phyloP scores from a whole-genome alignment of 2,888 invertebrate genomes.

The Scelioninae gen. 1 region DNA sequence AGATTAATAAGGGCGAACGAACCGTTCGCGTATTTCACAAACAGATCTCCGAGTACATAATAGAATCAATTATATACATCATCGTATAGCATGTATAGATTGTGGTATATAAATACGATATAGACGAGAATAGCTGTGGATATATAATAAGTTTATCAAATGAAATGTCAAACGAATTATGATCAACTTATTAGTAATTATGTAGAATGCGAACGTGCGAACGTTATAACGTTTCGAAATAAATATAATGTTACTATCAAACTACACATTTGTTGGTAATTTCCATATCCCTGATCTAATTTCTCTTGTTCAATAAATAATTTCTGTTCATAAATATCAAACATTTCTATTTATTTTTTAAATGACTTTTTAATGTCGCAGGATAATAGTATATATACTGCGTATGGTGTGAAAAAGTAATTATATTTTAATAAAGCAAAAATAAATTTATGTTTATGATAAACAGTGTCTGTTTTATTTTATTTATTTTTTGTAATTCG shows the following conservation, averaged over 20 bases:
- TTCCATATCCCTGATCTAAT: background rate
- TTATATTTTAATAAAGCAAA: too few species aligned
- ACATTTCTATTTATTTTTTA: background rate
- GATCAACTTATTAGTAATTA: constrained; percentile 76
- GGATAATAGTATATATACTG: too few species aligned
- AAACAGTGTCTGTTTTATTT: too few species aligned
- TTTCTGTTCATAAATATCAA: too few species aligned
- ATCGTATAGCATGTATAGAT: constrained; percentile 71
- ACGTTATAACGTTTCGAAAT: constrained; percentile 78
- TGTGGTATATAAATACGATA: constrained; percentile 65
- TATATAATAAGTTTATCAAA: constrained; percentile 73
- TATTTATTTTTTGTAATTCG: too few species aligned
- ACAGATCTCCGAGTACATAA: constrained; percentile 81
- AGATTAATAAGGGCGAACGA: constrained; percentile 58
- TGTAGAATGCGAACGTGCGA: constrained; percentile 76
- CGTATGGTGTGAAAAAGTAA: too few species aligned
- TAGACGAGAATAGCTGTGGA: constrained; percentile 71
- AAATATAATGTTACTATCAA: constrained; percentile 76
- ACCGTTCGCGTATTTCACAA: constrained; percentile 59
- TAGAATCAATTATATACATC: constrained; percentile 75
- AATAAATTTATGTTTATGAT: too few species aligned
- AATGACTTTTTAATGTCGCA: too few species aligned
- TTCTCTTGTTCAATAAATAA: background rate
- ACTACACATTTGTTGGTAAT: background rate
- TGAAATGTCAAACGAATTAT: constrained; percentile 74